These are phyloP conservation scores for Diadegma fenestrale DNA, from an alignment of 2,888 invertebrate species.

Conservation along the genomic window DNA sequence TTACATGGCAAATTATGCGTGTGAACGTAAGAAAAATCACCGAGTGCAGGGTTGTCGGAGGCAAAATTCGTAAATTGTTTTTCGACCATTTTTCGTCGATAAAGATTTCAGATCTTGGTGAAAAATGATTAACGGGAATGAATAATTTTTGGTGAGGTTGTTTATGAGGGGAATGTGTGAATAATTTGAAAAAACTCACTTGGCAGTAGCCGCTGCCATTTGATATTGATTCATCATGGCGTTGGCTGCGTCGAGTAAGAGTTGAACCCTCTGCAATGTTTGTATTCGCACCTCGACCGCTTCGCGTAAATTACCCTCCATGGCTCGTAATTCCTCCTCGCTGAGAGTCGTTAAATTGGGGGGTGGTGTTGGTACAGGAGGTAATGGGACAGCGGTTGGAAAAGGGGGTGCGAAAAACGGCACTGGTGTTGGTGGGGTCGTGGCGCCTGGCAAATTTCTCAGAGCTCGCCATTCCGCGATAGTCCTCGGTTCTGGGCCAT, in stretches of 20 bases:
- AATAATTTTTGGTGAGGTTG: constrained; percentile 7
- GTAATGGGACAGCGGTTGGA: constrained; percentile 86
- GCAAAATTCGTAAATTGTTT: no score
- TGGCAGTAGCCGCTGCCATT: constrained; percentile 87
- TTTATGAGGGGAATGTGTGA: neutral
- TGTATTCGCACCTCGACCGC: constrained; percentile 96
- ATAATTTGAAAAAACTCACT: constrained; percentile 75
- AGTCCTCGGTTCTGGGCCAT: constrained; percentile 39
- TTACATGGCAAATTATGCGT: no score
- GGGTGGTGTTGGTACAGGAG: constrained; percentile 92
- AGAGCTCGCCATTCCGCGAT: constrained; percentile 54
- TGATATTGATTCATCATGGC: constrained; percentile 98
- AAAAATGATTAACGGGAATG: no score
- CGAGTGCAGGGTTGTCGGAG: no score
- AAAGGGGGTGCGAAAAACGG: constrained; percentile 87
- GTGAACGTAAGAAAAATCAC: no score
- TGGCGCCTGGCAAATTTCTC: constrained; percentile 66
- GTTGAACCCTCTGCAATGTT: constrained; percentile 93
- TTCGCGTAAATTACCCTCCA: constrained; percentile 96
- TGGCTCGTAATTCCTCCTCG: constrained; percentile 92
- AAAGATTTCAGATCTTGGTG: no score
- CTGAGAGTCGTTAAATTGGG: constrained; percentile 90
- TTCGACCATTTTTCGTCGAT: no score
- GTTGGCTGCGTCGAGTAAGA: constrained; percentile 96
- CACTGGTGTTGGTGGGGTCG: constrained; percentile 75